Conservation (phyloP, 2,888 invertebrate species). For the Agonopterix arenella region DNA sequence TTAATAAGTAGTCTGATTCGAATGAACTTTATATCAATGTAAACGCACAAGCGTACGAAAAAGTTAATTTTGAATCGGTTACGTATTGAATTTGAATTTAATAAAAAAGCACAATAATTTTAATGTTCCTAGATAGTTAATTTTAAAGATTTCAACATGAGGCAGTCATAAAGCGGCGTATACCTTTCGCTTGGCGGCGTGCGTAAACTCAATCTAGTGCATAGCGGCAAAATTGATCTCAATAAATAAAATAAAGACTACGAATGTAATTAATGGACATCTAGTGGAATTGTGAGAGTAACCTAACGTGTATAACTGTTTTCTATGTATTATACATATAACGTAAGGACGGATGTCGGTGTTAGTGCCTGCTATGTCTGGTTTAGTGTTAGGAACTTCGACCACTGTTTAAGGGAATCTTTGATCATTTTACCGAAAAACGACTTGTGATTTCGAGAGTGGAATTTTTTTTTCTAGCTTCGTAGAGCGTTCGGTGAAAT, state of each 20-base stretch:
- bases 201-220: conserved; percentile 42
- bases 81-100: background rate
- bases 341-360: conserved; percentile 52
- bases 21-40: no score
- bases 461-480: conserved; percentile 29
- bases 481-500: conserved; percentile 18
- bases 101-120: conserved; percentile 14
- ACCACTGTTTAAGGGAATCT: conserved; percentile 56
- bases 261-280: conserved; percentile 41
- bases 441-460: conserved; percentile 55
- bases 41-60: no score
- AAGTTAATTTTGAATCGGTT: no score
- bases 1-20: no score
- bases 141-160: background rate
- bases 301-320: conserved; percentile 60
- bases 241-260: conserved; percentile 68
- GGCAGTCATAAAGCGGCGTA: background rate
- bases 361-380: conserved; percentile 71
- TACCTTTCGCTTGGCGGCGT: conserved; percentile 32
- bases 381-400: conserved; percentile 51
- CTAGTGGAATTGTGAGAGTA: conserved; percentile 72
- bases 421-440: conserved; percentile 56
- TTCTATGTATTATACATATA: conserved; percentile 65
- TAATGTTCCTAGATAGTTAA: conserved; percentile 24
- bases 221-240: conserved; percentile 71